Evolutionary conservation across 2,888 invertebrate genomes (phyloP), one percentile per base, ranked within the genome.

Genomic region (Theretra japonica): DNA sequence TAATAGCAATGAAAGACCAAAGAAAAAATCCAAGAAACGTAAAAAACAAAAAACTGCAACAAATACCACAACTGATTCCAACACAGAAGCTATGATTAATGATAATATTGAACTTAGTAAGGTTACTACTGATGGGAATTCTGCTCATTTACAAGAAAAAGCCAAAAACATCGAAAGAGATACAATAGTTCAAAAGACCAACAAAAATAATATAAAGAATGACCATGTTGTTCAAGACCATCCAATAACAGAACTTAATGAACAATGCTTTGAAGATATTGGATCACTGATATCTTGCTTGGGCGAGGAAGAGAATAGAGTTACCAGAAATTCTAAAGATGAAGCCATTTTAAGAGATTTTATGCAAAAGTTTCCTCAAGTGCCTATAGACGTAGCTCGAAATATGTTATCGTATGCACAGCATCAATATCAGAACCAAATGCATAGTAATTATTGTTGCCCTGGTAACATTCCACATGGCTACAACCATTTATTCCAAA

Each of bases 401-500:
- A 70, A 4, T 53, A 62, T 70, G 41, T n/a, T 19, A 70, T 62
- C 74, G 15, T 78, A 80, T 30, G 72, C 83, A 17, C 80, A 76
- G 68, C 53, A 59, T n/a, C 76, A 82, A 33, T 50, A 77, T 7
- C 62, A 73, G 56, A 78, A 76, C 17, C 68, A 71, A 28, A 69
- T 76, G 5, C n/a, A 65, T 3, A 68, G 68, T 41, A 74, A 76
- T 48, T 69, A 72, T 53, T 73, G 75, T 48, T 76, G 77, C 23
- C 75, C 76, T 21, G 59, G 73, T 60, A 74, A 77, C 11, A 73
- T 74, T 17, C 80, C 80, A 59, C 75, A 77, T 71, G 77, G 74
- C 68, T 80, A 78, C 68, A 76, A 81, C 57, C 75, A 82, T 33
- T 78, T 82, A 57, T 79, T 81, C 59, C 76, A 79, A 73, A 74